Base-by-base conservation (phyloP, 1,140 invertebrate species). In the Anadara kagoshimensis region DNA sequence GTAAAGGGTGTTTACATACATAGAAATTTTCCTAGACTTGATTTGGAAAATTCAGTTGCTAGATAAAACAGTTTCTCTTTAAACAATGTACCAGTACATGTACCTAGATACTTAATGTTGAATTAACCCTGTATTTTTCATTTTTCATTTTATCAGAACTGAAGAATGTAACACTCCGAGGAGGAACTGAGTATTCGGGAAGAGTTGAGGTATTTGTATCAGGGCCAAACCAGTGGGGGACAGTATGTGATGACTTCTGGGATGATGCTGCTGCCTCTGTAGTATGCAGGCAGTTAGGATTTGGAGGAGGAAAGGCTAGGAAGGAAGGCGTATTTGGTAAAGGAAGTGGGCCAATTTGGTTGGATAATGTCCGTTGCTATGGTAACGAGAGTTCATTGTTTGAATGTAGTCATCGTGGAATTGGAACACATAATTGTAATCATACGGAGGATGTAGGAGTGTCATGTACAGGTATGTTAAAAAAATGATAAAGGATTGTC, bases 221-320 rank as follows among this genome's bases (percentile, higher is more conserved):
- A 36, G 79, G 79, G 29, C 66, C 78, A 24, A 76, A 81, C n/a
- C 56, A 66, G 36, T 86, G 84, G 84, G 84, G 84, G 0, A 84
- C 80, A 3, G 74, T 86, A 8, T 86, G 84, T 72, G 83, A 84
- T 59, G 83, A 84, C 71, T 75, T 76, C 69, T 86, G 83, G 81
- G 78, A 83, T 69, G 75, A 84, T 26, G 53, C 63, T 12, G 83
- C 81, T 58, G 84, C 84, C n/a, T 53, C 18, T 22, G 84, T 86
- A 20, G 81, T 81, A 7, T 86, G 84, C 49, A 57, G 73, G 22
- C 49, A 70, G 41, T 75, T 86, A 4, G 80, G 82, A 4, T 84
- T 61, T 41, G 45, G 66, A 3, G 69, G 66, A 43, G 84, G 84
- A 29, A 77, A 64, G 53, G 69, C 78, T 0, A 22, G 75, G 4